These are phyloP conservation scores for Drosophila kambysellisi DNA, from an alignment of 2,888 invertebrate species.

Conservation along the genomic window DNA sequence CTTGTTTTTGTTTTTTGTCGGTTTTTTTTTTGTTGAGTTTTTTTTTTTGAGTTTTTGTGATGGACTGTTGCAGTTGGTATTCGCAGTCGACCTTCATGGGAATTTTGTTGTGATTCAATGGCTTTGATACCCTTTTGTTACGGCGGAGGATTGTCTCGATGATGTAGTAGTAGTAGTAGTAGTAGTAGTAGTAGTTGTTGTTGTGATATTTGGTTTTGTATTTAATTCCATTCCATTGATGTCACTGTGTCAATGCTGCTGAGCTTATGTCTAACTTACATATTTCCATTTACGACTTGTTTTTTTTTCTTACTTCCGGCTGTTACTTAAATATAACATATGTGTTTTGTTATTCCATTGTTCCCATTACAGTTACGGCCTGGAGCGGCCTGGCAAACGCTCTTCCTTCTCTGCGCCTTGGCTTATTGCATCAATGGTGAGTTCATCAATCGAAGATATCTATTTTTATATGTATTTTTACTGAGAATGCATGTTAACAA, in stretches of 20 bases:
- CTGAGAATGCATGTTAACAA: background rate
- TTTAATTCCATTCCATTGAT: slow-evolving; percentile 38
- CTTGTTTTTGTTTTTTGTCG: slow-evolving; percentile 13
- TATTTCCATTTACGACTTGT: background rate
- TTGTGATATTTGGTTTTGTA: background rate
- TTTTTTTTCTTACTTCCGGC: slow-evolving; percentile 25
- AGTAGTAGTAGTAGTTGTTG: background rate
- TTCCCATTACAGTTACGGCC: slow-evolving; percentile 79
- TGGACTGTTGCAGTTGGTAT: slow-evolving; percentile 11
- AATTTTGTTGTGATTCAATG: slow-evolving; percentile 38
- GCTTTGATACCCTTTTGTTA: slow-evolving; percentile 24
- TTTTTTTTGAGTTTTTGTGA: slow-evolving; percentile 15
- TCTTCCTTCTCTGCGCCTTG: slow-evolving; percentile 82
- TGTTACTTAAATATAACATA: background rate
- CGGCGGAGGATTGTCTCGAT: slow-evolving; percentile 16
- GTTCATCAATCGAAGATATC: slow-evolving; percentile 23
- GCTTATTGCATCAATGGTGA: slow-evolving; percentile 82
- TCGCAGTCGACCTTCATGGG: slow-evolving; percentile 73
- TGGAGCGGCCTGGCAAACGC: slow-evolving; percentile 84
- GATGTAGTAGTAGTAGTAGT: background rate
- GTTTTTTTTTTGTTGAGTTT: background rate
- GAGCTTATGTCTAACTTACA: slow-evolving; percentile 10
- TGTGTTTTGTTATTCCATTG: background rate
- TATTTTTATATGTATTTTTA: background rate
- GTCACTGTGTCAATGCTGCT: slow-evolving; percentile 77